These are phyloP conservation scores for Eutolmus rufibarbis DNA, from an alignment of 2,888 invertebrate species.

Conservation along the genomic window DNA sequence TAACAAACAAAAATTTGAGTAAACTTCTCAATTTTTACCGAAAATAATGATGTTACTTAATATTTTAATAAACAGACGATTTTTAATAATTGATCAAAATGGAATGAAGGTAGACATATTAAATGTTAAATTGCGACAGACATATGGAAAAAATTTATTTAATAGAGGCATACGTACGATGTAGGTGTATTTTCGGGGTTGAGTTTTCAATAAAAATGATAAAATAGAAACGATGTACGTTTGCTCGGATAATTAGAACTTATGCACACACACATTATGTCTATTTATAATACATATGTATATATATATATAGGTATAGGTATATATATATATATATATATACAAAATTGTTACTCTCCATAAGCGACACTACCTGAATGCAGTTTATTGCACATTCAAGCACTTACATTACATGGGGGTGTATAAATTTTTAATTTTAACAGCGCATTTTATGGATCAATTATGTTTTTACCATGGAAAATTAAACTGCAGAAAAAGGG, in stretches of 20 bases:
- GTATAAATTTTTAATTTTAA: slow-evolving; percentile 25
- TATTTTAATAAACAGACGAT: neutral
- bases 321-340: too few relatives aligned
- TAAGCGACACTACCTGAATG: neutral
- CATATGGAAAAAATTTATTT: too few relatives aligned
- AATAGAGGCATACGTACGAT: too few relatives aligned
- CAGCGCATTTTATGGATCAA: slow-evolving; percentile 26
- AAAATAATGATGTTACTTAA: neutral
- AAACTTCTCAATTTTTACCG: neutral
- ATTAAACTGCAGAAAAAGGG: neutral
- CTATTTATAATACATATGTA: neutral
- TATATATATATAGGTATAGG: neutral
- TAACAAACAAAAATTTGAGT: neutral
- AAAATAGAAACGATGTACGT: too few relatives aligned
- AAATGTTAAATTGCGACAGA: too few relatives aligned
- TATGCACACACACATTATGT: neutral
- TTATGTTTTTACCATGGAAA: slow-evolving; percentile 12
- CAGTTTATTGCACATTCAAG: neutral
- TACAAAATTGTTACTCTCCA: neutral
- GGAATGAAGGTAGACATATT: neutral
- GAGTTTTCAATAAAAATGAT: too few relatives aligned
- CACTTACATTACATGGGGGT: neutral
- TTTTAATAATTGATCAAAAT: neutral
- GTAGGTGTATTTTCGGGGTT: too few relatives aligned
- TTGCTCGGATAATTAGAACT: neutral